These are phyloP conservation scores for Schizopygopsis malacanthus DNA, from an alignment of 2,797 vertebrate species.

Conservation along the genomic window DNA sequence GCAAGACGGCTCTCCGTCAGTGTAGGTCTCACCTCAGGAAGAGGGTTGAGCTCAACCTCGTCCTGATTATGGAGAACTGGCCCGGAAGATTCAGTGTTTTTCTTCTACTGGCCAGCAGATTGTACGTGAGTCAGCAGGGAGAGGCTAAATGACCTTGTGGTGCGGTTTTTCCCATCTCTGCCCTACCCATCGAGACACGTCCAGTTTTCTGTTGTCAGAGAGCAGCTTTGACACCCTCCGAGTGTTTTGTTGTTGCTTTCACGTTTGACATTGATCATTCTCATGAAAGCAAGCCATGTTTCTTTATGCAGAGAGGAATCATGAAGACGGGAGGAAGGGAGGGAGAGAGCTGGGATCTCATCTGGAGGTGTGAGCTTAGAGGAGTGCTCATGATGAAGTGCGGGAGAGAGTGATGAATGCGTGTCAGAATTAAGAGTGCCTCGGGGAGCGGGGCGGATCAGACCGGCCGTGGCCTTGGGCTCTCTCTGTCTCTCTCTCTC, in stretches of 20 bases:
- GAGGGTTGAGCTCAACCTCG: conserved; percentile 27
- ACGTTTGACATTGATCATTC: neutral
- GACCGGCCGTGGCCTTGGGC: conserved; percentile 42
- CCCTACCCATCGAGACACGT: neutral
- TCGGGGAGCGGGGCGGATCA: conserved; percentile 51
- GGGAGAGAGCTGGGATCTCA: conserved; percentile 33
- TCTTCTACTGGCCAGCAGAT: conserved; percentile 40
- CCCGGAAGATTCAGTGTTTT: conserved; percentile 45
- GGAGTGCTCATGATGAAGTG: conserved; percentile 55
- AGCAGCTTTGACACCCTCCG: neutral
- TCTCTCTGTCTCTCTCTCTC: conserved; percentile 43
- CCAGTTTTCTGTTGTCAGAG: conserved; percentile 28
- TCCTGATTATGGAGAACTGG: conserved; percentile 18
- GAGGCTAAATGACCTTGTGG: conserved; percentile 50
- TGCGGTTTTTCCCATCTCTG: conserved; percentile 31
- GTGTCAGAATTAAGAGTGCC: conserved; percentile 55
- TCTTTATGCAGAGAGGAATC: neutral
- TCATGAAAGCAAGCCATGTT: neutral
- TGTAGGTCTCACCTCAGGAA: conserved; percentile 43
- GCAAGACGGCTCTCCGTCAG: neutral
- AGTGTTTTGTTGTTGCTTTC: conserved; percentile 1
- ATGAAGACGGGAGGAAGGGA: conserved; percentile 2
- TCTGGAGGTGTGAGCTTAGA: conserved; percentile 45
- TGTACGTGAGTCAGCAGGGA: conserved; percentile 40
- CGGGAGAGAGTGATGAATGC: conserved; percentile 56